Evolutionary conservation across 2,797 vertebrate species (phyloP).

Genomic region (Notolabrus celidotus): DNA sequence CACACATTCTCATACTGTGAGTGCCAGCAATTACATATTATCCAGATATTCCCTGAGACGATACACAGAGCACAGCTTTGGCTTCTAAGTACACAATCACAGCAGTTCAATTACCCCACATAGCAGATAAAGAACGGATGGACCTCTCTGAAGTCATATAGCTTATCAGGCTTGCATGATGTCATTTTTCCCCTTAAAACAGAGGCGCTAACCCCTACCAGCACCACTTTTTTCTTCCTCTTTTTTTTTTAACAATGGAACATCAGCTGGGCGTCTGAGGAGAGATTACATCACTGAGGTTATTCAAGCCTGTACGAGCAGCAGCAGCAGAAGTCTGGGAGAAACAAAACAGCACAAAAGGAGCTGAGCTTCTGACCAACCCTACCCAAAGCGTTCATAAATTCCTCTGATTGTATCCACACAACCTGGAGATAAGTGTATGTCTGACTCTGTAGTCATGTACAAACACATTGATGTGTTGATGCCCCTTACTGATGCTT

Average conservation of each 20-base stretch:
- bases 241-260: conserved; percentile 73
- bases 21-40: conserved; percentile 72
- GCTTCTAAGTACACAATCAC: conserved; percentile 72
- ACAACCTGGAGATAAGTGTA: conserved; percentile 35
- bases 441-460: conserved; percentile 40
- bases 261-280: conserved; percentile 72
- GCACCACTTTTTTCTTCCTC: conserved; percentile 29
- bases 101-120: conserved; percentile 59
- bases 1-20: conserved; percentile 20
- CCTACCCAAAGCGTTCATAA: conserved; percentile 76
- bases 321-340: conserved; percentile 39
- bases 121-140: conserved; percentile 70
- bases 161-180: conserved; percentile 65
- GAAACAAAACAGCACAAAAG: conserved; percentile 43
- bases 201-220: conserved; percentile 19
- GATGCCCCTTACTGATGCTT: too few relatives aligned
- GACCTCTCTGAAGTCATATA: conserved; percentile 41
- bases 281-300: conserved; percentile 78
- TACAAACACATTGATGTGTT: not conserved
- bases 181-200: conserved; percentile 69
- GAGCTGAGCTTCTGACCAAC: conserved; percentile 53
- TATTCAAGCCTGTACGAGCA: conserved; percentile 54
- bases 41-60: conserved; percentile 70
- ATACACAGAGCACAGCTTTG: conserved; percentile 51
- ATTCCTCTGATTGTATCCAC: conserved; percentile 59